These are phyloP conservation scores for Periplaneta americana DNA, from an alignment of 1,140 invertebrate species.

Conservation along the genomic window DNA sequence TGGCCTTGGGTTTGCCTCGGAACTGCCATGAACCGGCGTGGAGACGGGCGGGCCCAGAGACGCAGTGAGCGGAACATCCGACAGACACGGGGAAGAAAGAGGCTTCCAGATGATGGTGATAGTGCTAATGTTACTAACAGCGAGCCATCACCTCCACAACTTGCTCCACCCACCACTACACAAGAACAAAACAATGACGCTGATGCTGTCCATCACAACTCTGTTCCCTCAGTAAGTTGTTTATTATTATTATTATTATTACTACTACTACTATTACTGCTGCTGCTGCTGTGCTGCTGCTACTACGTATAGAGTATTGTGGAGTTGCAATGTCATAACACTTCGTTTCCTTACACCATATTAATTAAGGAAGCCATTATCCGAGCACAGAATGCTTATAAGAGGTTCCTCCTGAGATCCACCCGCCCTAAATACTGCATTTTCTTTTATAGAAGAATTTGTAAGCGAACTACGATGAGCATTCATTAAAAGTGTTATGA, in stretches of 20 bases:
- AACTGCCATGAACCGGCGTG: slow-evolving; percentile 7
- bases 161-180: neutral
- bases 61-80: neutral
- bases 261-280: too few species aligned
- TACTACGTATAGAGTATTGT: too few species aligned
- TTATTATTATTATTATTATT: neutral
- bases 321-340: too few species aligned
- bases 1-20: neutral
- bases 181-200: neutral
- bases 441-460: too few species aligned
- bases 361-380: too few species aligned
- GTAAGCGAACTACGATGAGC: too few species aligned
- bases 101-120: neutral
- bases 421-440: too few species aligned
- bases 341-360: too few species aligned
- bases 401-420: too few species aligned
- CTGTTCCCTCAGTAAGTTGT: neutral
- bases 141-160: neutral
- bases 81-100: slow-evolving; percentile 2
- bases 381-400: too few species aligned
- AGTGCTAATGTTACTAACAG: neutral
- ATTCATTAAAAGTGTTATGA: too few species aligned
- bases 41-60: slow-evolving; percentile 7
- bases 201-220: neutral
- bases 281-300: too few species aligned